Percentiles rank a stretch among this genome's conserved stretches.
phyloP scores from a whole-genome alignment of 1,140 invertebrate species.

The Drosophila pectinifera region DNA sequence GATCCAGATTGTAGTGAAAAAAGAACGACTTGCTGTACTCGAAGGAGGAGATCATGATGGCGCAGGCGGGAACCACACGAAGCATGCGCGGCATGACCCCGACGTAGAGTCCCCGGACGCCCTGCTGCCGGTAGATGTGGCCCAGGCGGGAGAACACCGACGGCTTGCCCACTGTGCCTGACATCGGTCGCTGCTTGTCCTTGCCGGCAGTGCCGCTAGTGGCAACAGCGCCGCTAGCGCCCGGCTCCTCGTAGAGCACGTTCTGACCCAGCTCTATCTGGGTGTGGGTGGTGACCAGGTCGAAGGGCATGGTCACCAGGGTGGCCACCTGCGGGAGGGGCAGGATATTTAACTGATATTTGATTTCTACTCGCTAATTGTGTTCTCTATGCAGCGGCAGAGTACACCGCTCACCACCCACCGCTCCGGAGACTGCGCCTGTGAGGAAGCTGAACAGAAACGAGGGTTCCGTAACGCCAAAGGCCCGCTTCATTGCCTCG shows the following conservation, averaged over 20 bases:
- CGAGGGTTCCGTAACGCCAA: constrained; percentile 87
- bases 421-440: constrained; percentile 94
- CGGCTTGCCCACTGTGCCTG: constrained; percentile 1
- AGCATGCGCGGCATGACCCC: constrained; percentile 94
- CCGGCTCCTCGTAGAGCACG: constrained; percentile 87
- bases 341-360: neutral
- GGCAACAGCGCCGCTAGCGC: constrained; percentile 85
- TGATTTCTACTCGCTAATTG: neutral
- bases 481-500: constrained; percentile 92
- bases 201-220: neutral
- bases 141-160: constrained; percentile 86
- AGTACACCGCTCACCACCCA: constrained; percentile 88
- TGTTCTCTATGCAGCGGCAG: neutral
- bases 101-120: constrained; percentile 90
- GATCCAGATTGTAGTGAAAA: constrained; percentile 86
- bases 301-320: constrained; percentile 96
- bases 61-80: constrained; percentile 98
- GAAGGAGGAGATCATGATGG: constrained; percentile 98
- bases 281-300: constrained; percentile 98
- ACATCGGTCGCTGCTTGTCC: neutral
- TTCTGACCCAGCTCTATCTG: constrained; percentile 98
- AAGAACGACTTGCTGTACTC: constrained; percentile 97
- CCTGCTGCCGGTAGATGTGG: constrained; percentile 89
- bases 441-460: constrained; percentile 93
- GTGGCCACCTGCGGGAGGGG: constrained; percentile 91